Evolutionary conservation across 2,113 vertebrate genomes (phyloP).

Genomic region (Hylia prasina): DNA sequence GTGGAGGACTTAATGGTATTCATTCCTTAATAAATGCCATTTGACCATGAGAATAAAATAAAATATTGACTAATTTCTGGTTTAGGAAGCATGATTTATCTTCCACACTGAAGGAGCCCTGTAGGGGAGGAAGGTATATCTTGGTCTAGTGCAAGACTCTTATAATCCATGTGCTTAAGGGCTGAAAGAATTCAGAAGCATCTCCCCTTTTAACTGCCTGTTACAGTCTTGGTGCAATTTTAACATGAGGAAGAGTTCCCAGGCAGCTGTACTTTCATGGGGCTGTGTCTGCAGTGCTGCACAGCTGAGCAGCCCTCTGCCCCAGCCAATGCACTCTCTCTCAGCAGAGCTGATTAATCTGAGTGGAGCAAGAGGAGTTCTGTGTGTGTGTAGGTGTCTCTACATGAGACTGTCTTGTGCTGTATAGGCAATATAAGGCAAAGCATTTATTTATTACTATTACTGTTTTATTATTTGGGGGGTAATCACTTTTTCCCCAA

Average conservation of each 20-base stretch:
- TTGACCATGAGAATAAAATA: not conserved
- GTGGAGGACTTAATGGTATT: not conserved
- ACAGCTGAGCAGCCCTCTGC: not conserved
- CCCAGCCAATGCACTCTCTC: not conserved
- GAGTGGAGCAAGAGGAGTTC: not conserved
- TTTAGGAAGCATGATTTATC: not conserved
- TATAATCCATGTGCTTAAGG: not conserved
- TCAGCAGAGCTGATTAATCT: not conserved
- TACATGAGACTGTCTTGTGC: not conserved
- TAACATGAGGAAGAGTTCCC: not conserved
- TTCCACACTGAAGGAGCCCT: not conserved
- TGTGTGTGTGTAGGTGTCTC: not conserved
- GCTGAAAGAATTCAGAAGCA: not conserved
- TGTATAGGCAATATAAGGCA: not conserved
- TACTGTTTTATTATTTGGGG: too few relatives aligned
- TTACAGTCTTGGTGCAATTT: not conserved
- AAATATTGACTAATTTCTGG: not conserved
- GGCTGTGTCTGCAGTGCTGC: not conserved
- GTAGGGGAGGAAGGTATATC: not conserved
- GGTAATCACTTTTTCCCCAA: not conserved
- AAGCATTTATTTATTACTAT: too few relatives aligned
- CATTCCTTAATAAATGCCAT: not conserved
- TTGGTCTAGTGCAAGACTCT: not conserved
- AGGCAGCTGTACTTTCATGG: not conserved
- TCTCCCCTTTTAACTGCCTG: not conserved